These are phyloP conservation scores for Sesia bembeciformis DNA, from an alignment of 2,888 invertebrate genomes.

Conservation along the genomic window DNA sequence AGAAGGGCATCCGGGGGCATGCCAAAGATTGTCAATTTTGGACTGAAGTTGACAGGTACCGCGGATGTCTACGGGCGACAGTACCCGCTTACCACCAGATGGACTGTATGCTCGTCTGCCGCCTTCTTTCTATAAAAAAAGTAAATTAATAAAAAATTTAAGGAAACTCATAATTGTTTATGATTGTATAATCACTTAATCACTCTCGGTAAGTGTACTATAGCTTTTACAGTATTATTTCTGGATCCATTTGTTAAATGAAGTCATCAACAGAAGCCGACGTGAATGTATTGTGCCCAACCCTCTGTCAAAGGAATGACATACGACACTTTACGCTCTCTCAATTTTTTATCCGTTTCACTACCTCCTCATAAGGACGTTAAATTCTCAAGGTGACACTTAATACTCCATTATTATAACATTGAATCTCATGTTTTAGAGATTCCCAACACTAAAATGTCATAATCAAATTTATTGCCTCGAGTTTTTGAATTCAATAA, in stretches of 20 bases:
- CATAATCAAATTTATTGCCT: conserved; percentile 14
- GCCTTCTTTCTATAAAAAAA: no score
- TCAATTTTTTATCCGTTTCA: conserved; percentile 25
- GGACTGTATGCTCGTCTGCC: no score
- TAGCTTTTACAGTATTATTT: no score
- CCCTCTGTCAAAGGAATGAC: conserved; percentile 24
- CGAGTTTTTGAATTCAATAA: conserved; percentile 8
- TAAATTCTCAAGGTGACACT: conserved; percentile 39
- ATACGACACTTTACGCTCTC: conserved; percentile 31
- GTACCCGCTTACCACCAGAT: no score
- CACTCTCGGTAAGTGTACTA: no score
- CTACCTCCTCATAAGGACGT: conserved; percentile 30
- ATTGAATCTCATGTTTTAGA: conserved; percentile 21
- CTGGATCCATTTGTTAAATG: conserved; percentile 6
- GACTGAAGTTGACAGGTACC: no score
- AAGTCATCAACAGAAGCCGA: conserved; percentile 7
- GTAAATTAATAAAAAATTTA: no score
- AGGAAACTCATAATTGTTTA: no score
- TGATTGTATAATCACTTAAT: no score
- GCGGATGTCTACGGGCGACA: no score
- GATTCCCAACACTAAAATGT: conserved; percentile 19
- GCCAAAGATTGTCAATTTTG: no score
- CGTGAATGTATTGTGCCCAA: conserved; percentile 9
- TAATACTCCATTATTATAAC: conserved; percentile 37
- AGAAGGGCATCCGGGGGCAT: no score